Evolutionary conservation across 1,140 invertebrate species (phyloP).

Genomic region (Neuroterus valhalla): DNA sequence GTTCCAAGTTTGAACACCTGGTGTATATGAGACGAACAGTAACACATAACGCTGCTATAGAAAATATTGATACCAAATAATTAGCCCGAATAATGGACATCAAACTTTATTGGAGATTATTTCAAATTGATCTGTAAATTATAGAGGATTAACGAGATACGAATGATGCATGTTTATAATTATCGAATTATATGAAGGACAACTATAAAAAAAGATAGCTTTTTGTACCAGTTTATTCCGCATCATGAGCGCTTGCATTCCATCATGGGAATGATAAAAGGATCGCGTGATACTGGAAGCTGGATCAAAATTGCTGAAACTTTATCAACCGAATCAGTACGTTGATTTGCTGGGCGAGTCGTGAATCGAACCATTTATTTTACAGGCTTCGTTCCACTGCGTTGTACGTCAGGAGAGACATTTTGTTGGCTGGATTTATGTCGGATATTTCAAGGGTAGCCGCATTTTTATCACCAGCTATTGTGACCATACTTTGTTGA

Average conservation of each 20-base stretch:
- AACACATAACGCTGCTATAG: too few relatives aligned
- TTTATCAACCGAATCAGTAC: conserved; percentile 57
- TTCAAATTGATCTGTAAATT: too few relatives aligned
- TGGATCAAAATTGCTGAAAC: conserved; percentile 53
- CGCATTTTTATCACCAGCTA: neutral
- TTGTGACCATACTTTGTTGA: neutral
- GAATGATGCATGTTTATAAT: too few relatives aligned
- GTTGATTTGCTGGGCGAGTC: conserved; percentile 30
- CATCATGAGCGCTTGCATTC: neutral
- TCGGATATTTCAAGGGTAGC: neutral
- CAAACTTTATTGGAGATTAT: too few relatives aligned
- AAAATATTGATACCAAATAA: too few relatives aligned
- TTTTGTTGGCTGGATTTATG: conserved; percentile 19
- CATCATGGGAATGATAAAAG: conserved; percentile 20
- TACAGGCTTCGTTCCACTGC: conserved; percentile 41
- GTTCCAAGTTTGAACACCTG: too few relatives aligned
- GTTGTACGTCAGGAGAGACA: conserved; percentile 30
- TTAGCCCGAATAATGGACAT: too few relatives aligned
- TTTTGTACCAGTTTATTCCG: neutral
- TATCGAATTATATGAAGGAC: neutral
- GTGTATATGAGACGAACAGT: too few relatives aligned
- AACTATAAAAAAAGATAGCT: conserved; percentile 2
- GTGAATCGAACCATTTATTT: conserved; percentile 68
- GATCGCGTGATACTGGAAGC: conserved; percentile 37
- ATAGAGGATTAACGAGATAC: too few relatives aligned